A percentile compares a stretch with the other conserved stretches of the same genome.
Conservation (phyloP, 2,888 invertebrate genomes). For the Melikaiella ostensackeni region DNA sequence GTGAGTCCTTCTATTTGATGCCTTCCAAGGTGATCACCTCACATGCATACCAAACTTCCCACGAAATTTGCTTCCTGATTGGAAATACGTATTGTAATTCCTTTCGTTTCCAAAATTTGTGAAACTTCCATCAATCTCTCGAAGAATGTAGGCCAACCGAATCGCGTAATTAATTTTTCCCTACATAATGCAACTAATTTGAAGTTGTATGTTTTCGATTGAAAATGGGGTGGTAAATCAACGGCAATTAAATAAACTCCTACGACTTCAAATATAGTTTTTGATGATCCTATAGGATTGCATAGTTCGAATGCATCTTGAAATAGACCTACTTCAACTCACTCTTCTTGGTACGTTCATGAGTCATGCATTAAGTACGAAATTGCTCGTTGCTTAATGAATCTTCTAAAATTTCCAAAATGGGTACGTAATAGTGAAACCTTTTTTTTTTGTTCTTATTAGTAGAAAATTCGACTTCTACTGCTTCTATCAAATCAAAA, state of each 20-base stretch:
- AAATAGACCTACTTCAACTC: constrained; percentile 53
- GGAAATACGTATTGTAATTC: too few relatives aligned
- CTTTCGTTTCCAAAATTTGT: constrained; percentile 42
- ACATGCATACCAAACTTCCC: too few relatives aligned
- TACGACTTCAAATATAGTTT: constrained; percentile 61
- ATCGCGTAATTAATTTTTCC: constrained; percentile 57
- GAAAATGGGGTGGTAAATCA: constrained; percentile 57
- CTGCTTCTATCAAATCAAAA: constrained; percentile 34
- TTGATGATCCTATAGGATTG: constrained; percentile 63
- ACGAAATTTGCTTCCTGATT: too few relatives aligned
- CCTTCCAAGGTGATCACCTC: too few relatives aligned
- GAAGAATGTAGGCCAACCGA: constrained; percentile 57
- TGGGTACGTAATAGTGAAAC: constrained; percentile 30
- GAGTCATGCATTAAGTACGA: not conserved
- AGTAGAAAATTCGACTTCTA: constrained; percentile 30
- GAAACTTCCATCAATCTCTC: constrained; percentile 56
- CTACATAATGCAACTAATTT: constrained; percentile 60
- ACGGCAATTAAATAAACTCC: constrained; percentile 59
- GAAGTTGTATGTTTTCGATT: constrained; percentile 58
- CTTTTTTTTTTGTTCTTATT: not conserved
- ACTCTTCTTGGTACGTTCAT: not conserved
- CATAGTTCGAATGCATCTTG: constrained; percentile 66
- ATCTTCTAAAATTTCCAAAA: constrained; percentile 28
- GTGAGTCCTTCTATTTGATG: constrained; percentile 60
- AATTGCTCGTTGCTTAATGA: constrained; percentile 13